These are phyloP conservation scores for Trypoxylus dichotomus DNA, from an alignment of 1,140 invertebrate genomes.

Conservation along the genomic window DNA sequence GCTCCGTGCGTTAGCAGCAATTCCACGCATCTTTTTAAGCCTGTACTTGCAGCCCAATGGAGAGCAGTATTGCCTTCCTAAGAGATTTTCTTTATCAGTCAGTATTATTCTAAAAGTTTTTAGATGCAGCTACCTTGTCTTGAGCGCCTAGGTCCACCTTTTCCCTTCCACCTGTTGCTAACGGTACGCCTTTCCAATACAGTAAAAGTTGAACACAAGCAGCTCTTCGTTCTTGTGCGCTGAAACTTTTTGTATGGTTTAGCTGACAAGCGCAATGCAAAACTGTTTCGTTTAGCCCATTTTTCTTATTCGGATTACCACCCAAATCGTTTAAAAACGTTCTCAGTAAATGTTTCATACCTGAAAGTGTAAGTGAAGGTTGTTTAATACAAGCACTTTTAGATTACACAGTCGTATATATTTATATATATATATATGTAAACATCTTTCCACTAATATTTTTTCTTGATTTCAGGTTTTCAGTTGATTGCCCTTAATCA, in stretches of 20 bases:
- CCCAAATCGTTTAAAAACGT: slow-evolving; percentile 68
- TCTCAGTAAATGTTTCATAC: slow-evolving; percentile 62
- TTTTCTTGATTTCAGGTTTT: too few relatives aligned
- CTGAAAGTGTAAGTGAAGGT: slow-evolving; percentile 38
- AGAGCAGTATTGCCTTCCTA: slow-evolving; percentile 70
- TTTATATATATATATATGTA: too few relatives aligned
- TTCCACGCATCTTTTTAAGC: slow-evolving; percentile 67
- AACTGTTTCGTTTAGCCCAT: slow-evolving; percentile 65
- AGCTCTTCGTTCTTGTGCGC: slow-evolving; percentile 62
- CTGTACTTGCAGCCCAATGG: slow-evolving; percentile 67
- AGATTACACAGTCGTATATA: too few relatives aligned
- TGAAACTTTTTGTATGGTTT: slow-evolving; percentile 56
- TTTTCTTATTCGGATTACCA: slow-evolving; percentile 73
- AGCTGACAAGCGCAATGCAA: slow-evolving; percentile 67
- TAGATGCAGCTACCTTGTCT: slow-evolving; percentile 59
- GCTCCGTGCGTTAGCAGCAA: slow-evolving; percentile 63
- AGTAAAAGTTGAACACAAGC: slow-evolving; percentile 65
- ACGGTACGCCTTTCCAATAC: slow-evolving; percentile 62
- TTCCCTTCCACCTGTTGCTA: slow-evolving; percentile 61
- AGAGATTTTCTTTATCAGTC: not conserved
- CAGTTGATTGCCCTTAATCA: too few relatives aligned
- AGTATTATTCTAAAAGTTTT: not conserved
- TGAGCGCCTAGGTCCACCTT: slow-evolving; percentile 62
- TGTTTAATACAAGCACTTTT: too few relatives aligned
- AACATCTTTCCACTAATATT: too few relatives aligned